Evolutionary conservation across 2,888 invertebrate genomes (phyloP).

Genomic region (Tromatobia lineatoria): DNA sequence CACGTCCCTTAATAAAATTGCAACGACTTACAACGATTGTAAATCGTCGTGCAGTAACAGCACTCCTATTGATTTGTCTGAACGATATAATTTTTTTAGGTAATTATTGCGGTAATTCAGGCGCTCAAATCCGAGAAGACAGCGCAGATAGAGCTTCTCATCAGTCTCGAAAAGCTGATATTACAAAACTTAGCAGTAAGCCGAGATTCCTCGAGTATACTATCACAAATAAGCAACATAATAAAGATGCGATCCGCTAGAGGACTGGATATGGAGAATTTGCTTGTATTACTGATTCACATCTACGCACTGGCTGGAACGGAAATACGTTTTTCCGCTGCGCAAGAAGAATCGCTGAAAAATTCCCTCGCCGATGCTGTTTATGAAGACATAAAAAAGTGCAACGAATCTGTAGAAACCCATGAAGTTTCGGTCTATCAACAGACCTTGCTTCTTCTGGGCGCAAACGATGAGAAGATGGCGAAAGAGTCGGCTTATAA

Average conservation of each 20-base stretch:
- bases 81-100: slow-evolving; percentile 76
- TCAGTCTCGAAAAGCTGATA: slow-evolving; percentile 88
- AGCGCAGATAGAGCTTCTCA: slow-evolving; percentile 87
- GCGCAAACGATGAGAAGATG: slow-evolving; percentile 74
- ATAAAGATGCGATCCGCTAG: slow-evolving; percentile 87
- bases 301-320: slow-evolving; percentile 88
- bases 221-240: slow-evolving; percentile 86
- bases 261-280: slow-evolving; percentile 87
- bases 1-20: too few relatives aligned
- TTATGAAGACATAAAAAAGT: slow-evolving; percentile 87
- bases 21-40: too few relatives aligned
- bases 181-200: slow-evolving; percentile 84
- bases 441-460: slow-evolving; percentile 79
- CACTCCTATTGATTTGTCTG: background rate
- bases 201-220: slow-evolving; percentile 87
- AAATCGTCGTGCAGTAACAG: too few relatives aligned
- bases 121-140: slow-evolving; percentile 87
- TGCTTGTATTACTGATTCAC: slow-evolving; percentile 88
- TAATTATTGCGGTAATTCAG: slow-evolving; percentile 87
- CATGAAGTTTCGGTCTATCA: slow-evolving; percentile 79
- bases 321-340: slow-evolving; percentile 86
- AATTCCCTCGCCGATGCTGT: slow-evolving; percentile 87
- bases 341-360: slow-evolving; percentile 86
- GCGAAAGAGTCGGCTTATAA: slow-evolving; percentile 81
- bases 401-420: slow-evolving; percentile 73